A percentile compares a stretch with the other conserved stretches of the same genome.
These are phyloP conservation scores for Theonella swinhoei DNA, from an alignment of 37 sponge, comb jelly and placozoan genomes.

Conservation along the genomic window DNA sequence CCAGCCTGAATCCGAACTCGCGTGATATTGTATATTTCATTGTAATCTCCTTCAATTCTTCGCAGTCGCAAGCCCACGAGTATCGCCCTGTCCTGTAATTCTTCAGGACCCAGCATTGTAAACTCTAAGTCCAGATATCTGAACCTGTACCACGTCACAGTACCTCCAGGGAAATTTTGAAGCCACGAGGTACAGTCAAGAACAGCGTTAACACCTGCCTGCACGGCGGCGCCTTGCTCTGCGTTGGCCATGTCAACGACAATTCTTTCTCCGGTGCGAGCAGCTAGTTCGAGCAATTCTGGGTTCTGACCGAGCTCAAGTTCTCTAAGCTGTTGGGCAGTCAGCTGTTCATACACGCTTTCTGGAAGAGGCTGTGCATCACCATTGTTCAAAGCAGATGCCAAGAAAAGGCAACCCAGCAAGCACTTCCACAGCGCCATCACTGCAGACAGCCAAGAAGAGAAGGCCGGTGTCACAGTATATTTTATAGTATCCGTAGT, in stretches of 20 bases:
- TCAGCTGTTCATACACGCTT: neutral
- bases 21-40: neutral
- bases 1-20: neutral
- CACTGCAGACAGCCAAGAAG: neutral
- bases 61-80: too few relatives aligned
- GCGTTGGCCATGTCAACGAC: neutral
- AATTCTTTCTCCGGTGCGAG: neutral
- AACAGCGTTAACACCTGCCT: slow-evolving; percentile 6
- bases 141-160: neutral
- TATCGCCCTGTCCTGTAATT: neutral
- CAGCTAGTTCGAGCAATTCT: neutral
- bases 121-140: neutral
- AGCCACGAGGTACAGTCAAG: neutral
- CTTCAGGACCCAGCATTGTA: neutral
- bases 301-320: neutral
- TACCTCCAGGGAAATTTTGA: neutral
- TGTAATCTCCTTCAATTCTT: neutral
- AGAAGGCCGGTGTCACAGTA: neutral
- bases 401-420: neutral
- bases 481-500: too few relatives aligned
- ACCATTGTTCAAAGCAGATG: neutral
- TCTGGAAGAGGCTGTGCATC: neutral
- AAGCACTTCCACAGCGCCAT: neutral
- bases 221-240: neutral
- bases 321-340: neutral